Evolutionary conservation across 1,140 invertebrate genomes (phyloP).

Genomic region (Trinorchestia longiramus): DNA sequence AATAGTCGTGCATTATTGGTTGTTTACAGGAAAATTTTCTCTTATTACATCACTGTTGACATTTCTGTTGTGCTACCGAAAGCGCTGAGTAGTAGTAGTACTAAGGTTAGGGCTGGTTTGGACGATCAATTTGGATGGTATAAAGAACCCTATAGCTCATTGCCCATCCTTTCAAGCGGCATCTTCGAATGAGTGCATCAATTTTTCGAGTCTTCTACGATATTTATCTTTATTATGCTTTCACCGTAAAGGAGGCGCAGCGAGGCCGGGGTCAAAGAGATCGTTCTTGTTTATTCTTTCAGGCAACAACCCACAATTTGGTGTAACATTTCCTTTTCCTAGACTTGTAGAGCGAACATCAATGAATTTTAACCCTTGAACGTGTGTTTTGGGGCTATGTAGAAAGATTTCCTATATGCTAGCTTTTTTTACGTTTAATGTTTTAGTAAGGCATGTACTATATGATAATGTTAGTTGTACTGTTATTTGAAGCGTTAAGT

Average conservation of each 20-base stretch:
- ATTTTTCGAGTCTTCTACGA: background rate
- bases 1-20: background rate
- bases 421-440: constrained; percentile 42
- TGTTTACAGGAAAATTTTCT: background rate
- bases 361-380: background rate
- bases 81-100: background rate
- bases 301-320: background rate
- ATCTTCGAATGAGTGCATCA: background rate
- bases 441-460: constrained; percentile 21
- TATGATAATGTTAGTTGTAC: constrained; percentile 39
- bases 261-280: background rate
- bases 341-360: constrained; percentile 30
- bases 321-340: constrained; percentile 2
- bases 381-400: background rate
- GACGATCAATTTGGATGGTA: background rate
- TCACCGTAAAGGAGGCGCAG: constrained; percentile 2
- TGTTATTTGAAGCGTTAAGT: constrained; percentile 35
- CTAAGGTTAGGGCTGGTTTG: background rate
- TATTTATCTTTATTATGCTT: background rate
- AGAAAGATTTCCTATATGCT: constrained; percentile 21
- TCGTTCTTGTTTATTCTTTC: background rate
- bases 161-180: background rate
- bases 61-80: background rate
- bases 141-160: background rate
- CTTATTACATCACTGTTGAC: background rate